A percentile compares a stretch with the other conserved stretches of the same genome.
These are phyloP conservation scores for Agonopterix arenella DNA, from an alignment of 2,888 invertebrate species.

Conservation along the genomic window DNA sequence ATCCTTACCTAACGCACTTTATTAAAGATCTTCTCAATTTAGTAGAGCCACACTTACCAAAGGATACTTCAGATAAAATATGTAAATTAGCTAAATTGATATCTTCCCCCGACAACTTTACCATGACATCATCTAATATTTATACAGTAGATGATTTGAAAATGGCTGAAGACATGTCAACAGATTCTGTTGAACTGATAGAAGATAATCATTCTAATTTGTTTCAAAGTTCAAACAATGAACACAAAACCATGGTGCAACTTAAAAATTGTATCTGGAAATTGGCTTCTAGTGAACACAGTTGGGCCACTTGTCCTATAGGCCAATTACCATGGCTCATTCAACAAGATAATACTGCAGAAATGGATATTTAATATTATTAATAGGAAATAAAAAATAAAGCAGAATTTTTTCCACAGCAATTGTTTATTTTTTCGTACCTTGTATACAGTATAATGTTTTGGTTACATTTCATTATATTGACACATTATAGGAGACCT, in stretches of 20 bases:
- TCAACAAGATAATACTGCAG: conserved; percentile 11
- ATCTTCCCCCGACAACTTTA: conserved; percentile 40
- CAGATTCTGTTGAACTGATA: background rate
- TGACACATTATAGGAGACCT: conserved; percentile 66
- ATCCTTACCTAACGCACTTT: conserved; percentile 53
- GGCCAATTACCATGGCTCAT: conserved; percentile 69
- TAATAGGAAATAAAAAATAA: conserved; percentile 11
- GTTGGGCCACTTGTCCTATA: conserved; percentile 69
- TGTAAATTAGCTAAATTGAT: conserved; percentile 50
- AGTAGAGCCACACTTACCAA: conserved; percentile 45
- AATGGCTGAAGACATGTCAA: conserved; percentile 6
- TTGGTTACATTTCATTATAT: conserved; percentile 74
- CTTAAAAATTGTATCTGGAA: conserved; percentile 42
- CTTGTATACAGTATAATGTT: conserved; percentile 71
- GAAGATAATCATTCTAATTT: conserved; percentile 5
- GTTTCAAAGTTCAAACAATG: background rate
- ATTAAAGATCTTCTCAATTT: conserved; percentile 45
- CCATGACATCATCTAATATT: conserved; percentile 34
- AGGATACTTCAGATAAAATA: conserved; percentile 30
- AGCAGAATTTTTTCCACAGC: conserved; percentile 45
- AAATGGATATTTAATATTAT: conserved; percentile 14
- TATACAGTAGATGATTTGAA: conserved; percentile 65
- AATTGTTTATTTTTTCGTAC: conserved; percentile 65
- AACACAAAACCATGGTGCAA: background rate
- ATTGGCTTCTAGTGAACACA: conserved; percentile 32